phyloP scores from a whole-genome alignment of 2,888 invertebrate genomes.

The Spatulosminthurus flaviceps region DNA sequence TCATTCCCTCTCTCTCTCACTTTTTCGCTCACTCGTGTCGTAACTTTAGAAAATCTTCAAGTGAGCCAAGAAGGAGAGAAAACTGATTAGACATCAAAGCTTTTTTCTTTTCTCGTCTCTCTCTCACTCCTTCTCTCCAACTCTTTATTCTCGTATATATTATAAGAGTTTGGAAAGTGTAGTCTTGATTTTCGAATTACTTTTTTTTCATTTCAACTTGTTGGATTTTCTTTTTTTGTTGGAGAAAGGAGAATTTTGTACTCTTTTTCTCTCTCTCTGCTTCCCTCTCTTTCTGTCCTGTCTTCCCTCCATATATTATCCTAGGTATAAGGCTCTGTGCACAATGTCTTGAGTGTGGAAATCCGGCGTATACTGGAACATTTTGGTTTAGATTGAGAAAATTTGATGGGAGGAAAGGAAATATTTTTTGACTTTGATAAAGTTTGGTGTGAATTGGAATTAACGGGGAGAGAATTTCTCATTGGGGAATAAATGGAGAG shows the following conservation, averaged over 20 bases:
- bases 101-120: conserved; percentile 9
- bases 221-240: not conserved
- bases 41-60: conserved; percentile 1
- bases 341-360: too few species aligned
- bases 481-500: conserved; percentile 2
- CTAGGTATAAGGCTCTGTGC: too few species aligned
- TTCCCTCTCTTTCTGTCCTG: not conserved
- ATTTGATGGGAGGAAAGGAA: not conserved
- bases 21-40: not conserved
- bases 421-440: conserved; percentile 11
- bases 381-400: conserved; percentile 3
- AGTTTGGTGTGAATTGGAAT: conserved; percentile 6
- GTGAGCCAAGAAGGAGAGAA: conserved; percentile 13
- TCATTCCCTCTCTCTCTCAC: conserved; percentile 20
- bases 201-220: conserved; percentile 20
- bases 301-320: conserved; percentile 11
- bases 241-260: not conserved
- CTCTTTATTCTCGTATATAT: not conserved
- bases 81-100: conserved; percentile 46
- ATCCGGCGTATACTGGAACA: not conserved
- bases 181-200: conserved; percentile 36
- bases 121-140: conserved; percentile 4
- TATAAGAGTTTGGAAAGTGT: not conserved
- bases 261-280: conserved; percentile 11
- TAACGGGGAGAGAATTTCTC: conserved; percentile 14